Base-by-base conservation (phyloP, 2,797 vertebrate genomes). In the Centropyge bicolor region DNA sequence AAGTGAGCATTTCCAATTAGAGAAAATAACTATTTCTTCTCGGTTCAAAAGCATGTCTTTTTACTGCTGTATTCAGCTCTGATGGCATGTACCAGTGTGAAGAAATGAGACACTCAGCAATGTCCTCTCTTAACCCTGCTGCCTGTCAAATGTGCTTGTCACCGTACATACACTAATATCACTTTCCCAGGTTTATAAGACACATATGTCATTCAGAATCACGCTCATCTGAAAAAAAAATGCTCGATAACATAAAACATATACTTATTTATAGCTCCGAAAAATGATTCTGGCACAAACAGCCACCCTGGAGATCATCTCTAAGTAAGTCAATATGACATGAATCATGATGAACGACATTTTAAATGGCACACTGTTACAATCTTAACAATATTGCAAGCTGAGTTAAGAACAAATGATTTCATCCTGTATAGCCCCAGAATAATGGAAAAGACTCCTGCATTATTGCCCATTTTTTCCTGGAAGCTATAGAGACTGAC, bases 1-100 rank as follows among this genome's bases (percentile, higher is more conserved):
- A 93, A 94, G 94, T 92, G 93, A 93, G 83, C 89, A 92, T 91
- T 95, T 94, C 94, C 92, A 93, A 93, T 94, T 93, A 94, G 86
- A 91, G 80, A 68, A 89, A 91, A 93, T 81, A 84, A 91, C 79
- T 74, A 72, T 90, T 92, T 90, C 76, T 86, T 87, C 87, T 89
- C 60, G 27, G 74, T 89, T 92, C 79, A 93, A 93, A 93, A 84
- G 84, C 66, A 62, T 74, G 43, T 82, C 77, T 88, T 91, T 31
- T 89, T 83, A 64, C 60, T 70, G 81, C 76, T 78, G 56, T 90
- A 61, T 92, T 89, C 76, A 81, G 89, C 83, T 82, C 84, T 80
- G 83, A 90, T 73, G 88, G 91, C 62, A 66, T 76, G 77, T 80
- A 74, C 67, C 63, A 54, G 64, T 80, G 90, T 91, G 92, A 95